Evolutionary conservation across 2,797 vertebrate genomes (phyloP).

Genomic region (Toxotes lorentzi): DNA sequence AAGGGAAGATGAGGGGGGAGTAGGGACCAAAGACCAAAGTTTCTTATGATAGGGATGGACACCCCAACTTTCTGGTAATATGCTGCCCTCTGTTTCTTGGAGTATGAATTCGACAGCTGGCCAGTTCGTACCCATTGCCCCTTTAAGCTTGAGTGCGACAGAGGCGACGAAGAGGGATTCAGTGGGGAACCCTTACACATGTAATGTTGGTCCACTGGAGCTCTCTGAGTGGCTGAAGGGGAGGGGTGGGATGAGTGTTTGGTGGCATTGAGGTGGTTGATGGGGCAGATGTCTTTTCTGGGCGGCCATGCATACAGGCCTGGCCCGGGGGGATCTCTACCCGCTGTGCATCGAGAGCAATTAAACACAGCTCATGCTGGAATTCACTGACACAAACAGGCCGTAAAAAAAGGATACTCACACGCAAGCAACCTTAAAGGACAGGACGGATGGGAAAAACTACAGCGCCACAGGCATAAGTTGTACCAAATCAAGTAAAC

Average conservation of each 20-base stretch:
- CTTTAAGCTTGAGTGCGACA: conserved; percentile 46
- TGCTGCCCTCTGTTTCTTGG: too few species aligned
- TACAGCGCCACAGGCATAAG: conserved; percentile 25
- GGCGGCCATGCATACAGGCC: conserved; percentile 68
- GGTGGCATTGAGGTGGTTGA: conserved; percentile 67
- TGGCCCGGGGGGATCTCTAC: conserved; percentile 66
- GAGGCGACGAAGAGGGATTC: conserved; percentile 42
- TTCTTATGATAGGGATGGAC: too few species aligned
- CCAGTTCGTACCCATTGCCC: too few species aligned
- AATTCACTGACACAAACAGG: conserved; percentile 64
- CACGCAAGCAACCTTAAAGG: conserved; percentile 65
- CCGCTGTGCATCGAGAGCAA: conserved; percentile 74
- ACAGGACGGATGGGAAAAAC: conserved; percentile 30
- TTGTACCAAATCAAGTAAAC: conserved; percentile 42
- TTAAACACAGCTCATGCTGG: conserved; percentile 70
- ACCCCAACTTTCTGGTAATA: too few species aligned
- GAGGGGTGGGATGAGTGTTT: conserved; percentile 16
- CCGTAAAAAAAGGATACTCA: conserved; percentile 60
- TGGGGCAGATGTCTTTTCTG: conserved; percentile 70
- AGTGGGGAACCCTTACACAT: conserved; percentile 54
- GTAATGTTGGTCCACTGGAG: conserved; percentile 52
- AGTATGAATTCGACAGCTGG: too few species aligned
- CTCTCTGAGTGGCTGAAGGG: conserved; percentile 27
- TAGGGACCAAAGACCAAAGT: too few species aligned
- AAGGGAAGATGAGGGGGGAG: too few species aligned